Evolutionary conservation across 2,888 invertebrate species (phyloP), one percentile per base, ranked within the genome.

Genomic region (Acanthosepion pharaonis): DNA sequence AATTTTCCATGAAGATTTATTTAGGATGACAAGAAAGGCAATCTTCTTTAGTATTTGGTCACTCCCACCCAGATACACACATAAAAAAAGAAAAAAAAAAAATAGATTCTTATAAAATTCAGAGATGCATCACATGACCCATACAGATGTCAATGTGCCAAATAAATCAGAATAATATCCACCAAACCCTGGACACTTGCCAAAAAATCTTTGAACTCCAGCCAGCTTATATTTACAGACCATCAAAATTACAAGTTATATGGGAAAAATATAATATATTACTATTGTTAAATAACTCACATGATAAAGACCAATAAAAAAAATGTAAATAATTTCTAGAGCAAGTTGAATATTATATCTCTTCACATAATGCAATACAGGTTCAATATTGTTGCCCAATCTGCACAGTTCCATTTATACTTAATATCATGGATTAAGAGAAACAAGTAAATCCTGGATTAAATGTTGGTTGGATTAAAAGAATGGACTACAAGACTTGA

Each of bases 131-230:
- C 78, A 78, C n/a, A 18, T 78, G 78, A 78, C 78, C 78, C 78
- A 78, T 78, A 78, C n/a, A n/a, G n/a, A n/a, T 78, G 78, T 78
- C 78, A 78, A 78, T 78, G n/a, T 78, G 78, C n/a, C 78, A 78
- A 78, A 78, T 78, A 78, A 78, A 78, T 78, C 78, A 78, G 15
- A n/a, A 78, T n/a, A 78, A n/a, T n/a, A 78, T 78, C 78, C 78
- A 78, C 78, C 18, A 78, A 78, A 78, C n/a, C 78, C n/a, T 78
- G 78, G 78, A 78, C 78, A 9, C n/a, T 78, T 78, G 78, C 78
- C 78, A n/a, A 78, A 33, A n/a, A 78, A 78, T 78, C 78, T 78
- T 78, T 78, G 78, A 78, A n/a, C n/a, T 78, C n/a, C 28, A 78
- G 78, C 78, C 78, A 78, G n/a, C n/a, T 33, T n/a, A 78, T 78